A percentile compares a stretch with the other conserved stretches of the same genome.
Conservation (phyloP, 2,797 vertebrate species). For the Petrocephalus sullivani region DNA sequence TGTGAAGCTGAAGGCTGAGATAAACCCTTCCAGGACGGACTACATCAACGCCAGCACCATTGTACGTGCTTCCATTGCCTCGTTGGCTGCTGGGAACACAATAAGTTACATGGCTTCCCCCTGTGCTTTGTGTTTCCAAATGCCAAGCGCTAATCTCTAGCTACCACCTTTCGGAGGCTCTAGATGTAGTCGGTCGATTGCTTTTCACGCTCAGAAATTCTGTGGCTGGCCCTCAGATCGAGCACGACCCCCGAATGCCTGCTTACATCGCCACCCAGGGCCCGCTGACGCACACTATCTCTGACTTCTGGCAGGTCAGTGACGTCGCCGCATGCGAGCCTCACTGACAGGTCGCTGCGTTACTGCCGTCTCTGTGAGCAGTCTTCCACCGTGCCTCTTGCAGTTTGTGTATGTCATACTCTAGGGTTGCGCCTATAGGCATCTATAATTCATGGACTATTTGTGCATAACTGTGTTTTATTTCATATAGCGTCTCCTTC, state of each 20-base stretch:
- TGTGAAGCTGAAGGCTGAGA: slow-evolving; percentile 86
- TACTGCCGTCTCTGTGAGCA: neutral
- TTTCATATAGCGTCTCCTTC: neutral
- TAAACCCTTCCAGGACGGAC: slow-evolving; percentile 79
- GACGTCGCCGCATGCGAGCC: slow-evolving; percentile 7
- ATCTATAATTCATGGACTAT: neutral
- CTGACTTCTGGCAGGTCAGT: slow-evolving; percentile 97
- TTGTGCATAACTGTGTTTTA: neutral
- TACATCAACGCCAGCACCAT: slow-evolving; percentile 63
- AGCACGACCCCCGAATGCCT: slow-evolving; percentile 92
- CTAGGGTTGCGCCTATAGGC: neutral
- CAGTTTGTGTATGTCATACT: neutral
- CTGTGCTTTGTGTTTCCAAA: neutral
- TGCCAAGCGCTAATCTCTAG: neutral
- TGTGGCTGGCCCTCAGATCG: slow-evolving; percentile 64
- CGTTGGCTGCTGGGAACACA: neutral
- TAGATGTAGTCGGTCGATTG: neutral
- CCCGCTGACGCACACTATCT: slow-evolving; percentile 84
- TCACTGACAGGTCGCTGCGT: neutral
- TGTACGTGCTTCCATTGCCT: neutral
- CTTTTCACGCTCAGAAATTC: neutral
- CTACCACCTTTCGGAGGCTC: neutral
- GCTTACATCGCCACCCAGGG: slow-evolving; percentile 95
- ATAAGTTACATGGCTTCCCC: neutral
- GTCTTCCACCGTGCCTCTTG: neutral